Conservation (phyloP, 2,113 vertebrate species). For the Bufo bufo region DNA sequence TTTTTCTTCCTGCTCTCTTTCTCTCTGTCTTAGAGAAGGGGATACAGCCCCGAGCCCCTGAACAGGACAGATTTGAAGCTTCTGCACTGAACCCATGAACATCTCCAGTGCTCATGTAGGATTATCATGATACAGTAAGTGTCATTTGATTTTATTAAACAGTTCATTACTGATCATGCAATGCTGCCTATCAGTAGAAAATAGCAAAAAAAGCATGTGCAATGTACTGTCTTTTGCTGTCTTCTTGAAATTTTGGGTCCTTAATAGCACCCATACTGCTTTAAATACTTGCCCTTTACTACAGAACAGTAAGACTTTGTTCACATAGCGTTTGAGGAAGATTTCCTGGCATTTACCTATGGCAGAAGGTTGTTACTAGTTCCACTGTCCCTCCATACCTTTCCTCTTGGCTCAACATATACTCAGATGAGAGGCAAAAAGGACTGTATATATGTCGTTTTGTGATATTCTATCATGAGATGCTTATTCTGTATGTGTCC, state of each 20-base stretch:
- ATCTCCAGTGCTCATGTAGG: constrained; percentile 33
- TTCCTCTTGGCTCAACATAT: too few relatives aligned
- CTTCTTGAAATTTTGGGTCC: neutral
- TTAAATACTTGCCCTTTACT: too few relatives aligned
- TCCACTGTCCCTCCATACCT: too few relatives aligned
- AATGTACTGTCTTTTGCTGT: neutral
- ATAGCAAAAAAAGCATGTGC: neutral
- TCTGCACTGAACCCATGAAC: constrained; percentile 3
- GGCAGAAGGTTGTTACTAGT: too few relatives aligned
- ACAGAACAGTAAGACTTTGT: too few relatives aligned
- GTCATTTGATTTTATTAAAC: neutral
- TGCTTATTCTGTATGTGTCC: too few relatives aligned
- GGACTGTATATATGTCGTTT: too few relatives aligned
- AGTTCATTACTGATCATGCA: neutral
- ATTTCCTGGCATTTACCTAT: too few relatives aligned
- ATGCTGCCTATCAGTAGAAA: neutral
- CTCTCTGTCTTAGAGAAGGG: constrained; percentile 25
- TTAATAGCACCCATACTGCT: neutral
- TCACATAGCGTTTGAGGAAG: too few relatives aligned
- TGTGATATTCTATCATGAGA: too few relatives aligned
- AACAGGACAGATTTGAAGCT: constrained; percentile 2
- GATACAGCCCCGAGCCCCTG: neutral
- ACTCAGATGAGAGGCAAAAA: too few relatives aligned
- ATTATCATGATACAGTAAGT: constrained; percentile 41
- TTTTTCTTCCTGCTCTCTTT: constrained; percentile 2